Evolutionary conservation across 2,113 vertebrate genomes (phyloP), one percentile per base, ranked within the genome.

Genomic region (Cromileptes altivelis): DNA sequence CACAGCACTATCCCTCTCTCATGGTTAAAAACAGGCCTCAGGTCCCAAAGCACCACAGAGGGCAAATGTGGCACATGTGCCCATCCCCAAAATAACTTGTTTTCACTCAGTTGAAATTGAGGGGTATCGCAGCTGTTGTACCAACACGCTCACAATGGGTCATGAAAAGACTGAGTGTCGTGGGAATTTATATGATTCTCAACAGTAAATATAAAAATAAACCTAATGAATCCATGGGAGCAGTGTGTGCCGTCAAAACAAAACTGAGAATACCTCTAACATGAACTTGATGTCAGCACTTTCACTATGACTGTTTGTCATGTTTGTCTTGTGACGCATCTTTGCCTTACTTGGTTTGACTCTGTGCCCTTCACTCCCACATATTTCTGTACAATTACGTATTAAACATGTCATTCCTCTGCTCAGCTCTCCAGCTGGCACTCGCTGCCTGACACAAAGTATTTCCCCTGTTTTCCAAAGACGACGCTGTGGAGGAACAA

Each of bases 1-100:
- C n/a, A 12, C 18, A 37, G 76, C 62, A 65, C 72, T 25, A 30
- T 65, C 75, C 15, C 49, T 77, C 25, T 80, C 75, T 53, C 80
- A 55, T 19, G 42, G 70, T 88, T 86, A 78, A 87, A 88, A 85
- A 85, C 88, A 86, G 85, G 81, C 81, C 75, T 82, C 1, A 13
- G 47, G 75, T 89, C 83, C 83, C 83, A 65, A 77, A 82, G 75
- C 56, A 9, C 67, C 27, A 15, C 11, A 15, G 21, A 82, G 64
- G 70, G 74, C 78, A 89, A 84, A 85, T 83, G 81, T 85, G 86
- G 85, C 88, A 81, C 90, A 88, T 85, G 78, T 72, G 81, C 72
- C 81, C 81, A 70, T 79, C 83, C 80, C 72, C 57, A 79, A 88
- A 92, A 89, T 89, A 88, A 85, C 84, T 86, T 76, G 14, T 58